These are phyloP conservation scores for Parnassius mnemosyne DNA, from an alignment of 2,888 invertebrate species.

Conservation along the genomic window DNA sequence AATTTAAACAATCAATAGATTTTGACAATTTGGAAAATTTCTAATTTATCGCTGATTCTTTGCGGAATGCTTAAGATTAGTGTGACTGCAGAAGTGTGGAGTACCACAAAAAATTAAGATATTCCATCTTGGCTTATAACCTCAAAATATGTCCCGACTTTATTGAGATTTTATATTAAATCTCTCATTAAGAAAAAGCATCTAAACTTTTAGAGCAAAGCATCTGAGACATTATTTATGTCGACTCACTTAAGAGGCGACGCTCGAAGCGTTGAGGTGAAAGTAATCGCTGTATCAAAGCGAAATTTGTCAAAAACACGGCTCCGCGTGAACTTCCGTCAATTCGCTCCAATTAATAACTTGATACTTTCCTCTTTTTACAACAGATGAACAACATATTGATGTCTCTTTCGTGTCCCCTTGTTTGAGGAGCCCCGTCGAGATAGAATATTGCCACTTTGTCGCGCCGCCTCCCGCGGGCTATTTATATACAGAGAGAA, in stretches of 20 bases:
- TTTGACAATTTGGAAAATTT: too few relatives aligned
- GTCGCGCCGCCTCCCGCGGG: slow-evolving; percentile 72
- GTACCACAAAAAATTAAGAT: too few relatives aligned
- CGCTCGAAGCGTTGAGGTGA: slow-evolving; percentile 71
- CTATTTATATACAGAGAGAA: slow-evolving; percentile 64
- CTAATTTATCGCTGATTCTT: too few relatives aligned
- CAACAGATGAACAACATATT: slow-evolving; percentile 35
- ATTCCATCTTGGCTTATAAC: too few relatives aligned
- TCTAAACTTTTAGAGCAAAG: slow-evolving; percentile 34
- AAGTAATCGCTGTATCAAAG: slow-evolving; percentile 79
- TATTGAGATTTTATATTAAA: background rate
- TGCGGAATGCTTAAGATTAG: too few relatives aligned
- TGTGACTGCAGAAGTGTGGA: too few relatives aligned
- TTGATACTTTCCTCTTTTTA: slow-evolving; percentile 46
- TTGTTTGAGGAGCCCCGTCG: slow-evolving; percentile 78
- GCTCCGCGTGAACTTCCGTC: slow-evolving; percentile 73
- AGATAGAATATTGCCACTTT: slow-evolving; percentile 80
- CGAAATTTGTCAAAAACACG: slow-evolving; percentile 80
- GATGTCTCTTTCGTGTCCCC: slow-evolving; percentile 59
- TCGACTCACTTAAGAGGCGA: slow-evolving; percentile 52
- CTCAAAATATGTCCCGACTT: too few relatives aligned
- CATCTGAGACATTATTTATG: slow-evolving; percentile 49
- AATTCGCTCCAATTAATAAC: slow-evolving; percentile 80
- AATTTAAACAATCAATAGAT: too few relatives aligned
- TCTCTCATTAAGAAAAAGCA: slow-evolving; percentile 24